phyloP scores from a whole-genome alignment of 2,797 vertebrate genomes.

The Antennarius maculatus region DNA sequence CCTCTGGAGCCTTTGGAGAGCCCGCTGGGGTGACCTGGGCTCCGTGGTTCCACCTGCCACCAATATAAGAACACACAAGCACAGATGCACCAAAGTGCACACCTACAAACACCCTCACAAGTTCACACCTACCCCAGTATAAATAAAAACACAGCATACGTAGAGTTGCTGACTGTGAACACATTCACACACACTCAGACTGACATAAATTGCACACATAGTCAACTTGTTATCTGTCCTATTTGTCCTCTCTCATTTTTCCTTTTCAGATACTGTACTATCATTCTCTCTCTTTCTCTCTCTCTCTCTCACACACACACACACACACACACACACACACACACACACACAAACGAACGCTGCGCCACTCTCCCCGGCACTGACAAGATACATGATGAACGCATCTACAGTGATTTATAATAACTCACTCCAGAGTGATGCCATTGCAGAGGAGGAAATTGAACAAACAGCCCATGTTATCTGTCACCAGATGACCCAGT shows the following conservation, averaged over 20 bases:
- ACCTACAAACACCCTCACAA: background rate
- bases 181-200: constrained; percentile 2
- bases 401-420: constrained; percentile 81
- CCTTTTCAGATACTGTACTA: constrained; percentile 27
- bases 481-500: constrained; percentile 82
- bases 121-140: background rate
- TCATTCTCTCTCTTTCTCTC: background rate
- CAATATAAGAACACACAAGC: background rate
- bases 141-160: constrained; percentile 2
- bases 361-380: constrained; percentile 28
- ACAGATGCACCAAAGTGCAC: background rate
- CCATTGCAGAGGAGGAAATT: constrained; percentile 78
- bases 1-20: constrained; percentile 11
- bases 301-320: constrained; percentile 16
- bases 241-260: constrained; percentile 52
- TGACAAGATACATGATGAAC: constrained; percentile 80
- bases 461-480: constrained; percentile 80
- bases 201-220: constrained; percentile 36
- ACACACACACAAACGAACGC: constrained; percentile 6
- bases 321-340: constrained; percentile 20
- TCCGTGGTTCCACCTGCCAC: constrained; percentile 9
- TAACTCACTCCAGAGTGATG: constrained; percentile 71
- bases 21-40: constrained; percentile 8
- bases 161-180: background rate
- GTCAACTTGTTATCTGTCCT: constrained; percentile 43